Evolutionary conservation across 64 coral and sea anemone genomes (phyloP).

Genomic region (Pocillopora damicornis): DNA sequence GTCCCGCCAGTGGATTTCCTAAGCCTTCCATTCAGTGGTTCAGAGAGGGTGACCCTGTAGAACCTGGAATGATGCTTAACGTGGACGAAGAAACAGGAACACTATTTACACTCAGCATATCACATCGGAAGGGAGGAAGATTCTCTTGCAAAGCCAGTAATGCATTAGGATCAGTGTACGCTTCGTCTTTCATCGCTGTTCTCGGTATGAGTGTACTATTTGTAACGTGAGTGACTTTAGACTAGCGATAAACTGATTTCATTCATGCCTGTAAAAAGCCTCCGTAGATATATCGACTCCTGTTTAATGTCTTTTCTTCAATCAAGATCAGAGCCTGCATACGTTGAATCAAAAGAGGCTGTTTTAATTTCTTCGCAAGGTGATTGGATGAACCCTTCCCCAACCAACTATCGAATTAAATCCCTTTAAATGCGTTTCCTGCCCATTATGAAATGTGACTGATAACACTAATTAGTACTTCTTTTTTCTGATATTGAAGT

Average conservation of each 20-base stretch:
- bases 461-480: background rate
- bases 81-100: conserved; percentile 28
- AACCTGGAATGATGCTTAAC: conserved; percentile 22
- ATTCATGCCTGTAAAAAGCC: background rate
- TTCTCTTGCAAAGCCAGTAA: conserved; percentile 42
- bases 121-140: conserved; percentile 16
- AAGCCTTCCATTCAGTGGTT: conserved; percentile 44
- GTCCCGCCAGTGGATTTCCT: conserved; percentile 44
- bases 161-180: conserved; percentile 30
- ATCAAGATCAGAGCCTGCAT: too few relatives aligned
- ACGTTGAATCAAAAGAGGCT: too few relatives aligned
- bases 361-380: too few relatives aligned
- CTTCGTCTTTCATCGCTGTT: conserved; percentile 25
- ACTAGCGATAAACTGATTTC: background rate
- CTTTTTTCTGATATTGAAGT: background rate
- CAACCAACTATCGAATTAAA: too few relatives aligned
- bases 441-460: too few relatives aligned
- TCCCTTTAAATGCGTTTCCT: too few relatives aligned
- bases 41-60: conserved; percentile 13
- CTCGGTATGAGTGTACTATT: conserved; percentile 3
- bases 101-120: conserved; percentile 21
- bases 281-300: background rate
- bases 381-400: too few relatives aligned
- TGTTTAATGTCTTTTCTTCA: background rate
- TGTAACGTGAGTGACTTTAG: background rate